Conservation (phyloP, 2,888 invertebrate genomes). For the Balanococcus diminutus region DNA sequence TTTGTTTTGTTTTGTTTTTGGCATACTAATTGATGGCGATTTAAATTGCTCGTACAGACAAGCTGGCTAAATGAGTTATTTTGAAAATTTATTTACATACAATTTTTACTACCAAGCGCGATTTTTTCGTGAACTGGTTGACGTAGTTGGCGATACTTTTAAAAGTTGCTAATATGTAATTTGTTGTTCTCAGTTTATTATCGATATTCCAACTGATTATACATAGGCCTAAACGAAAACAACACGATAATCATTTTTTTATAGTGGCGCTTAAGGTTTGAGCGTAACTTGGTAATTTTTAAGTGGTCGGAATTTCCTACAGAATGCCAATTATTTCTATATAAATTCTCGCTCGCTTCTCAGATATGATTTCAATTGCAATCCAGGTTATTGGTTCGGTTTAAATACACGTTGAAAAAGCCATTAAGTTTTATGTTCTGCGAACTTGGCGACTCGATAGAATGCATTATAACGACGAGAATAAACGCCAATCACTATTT, state of each 20-base stretch:
- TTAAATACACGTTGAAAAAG: neutral
- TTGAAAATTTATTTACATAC: neutral
- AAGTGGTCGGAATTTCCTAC: neutral
- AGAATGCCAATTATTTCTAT: neutral
- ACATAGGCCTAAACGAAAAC: neutral
- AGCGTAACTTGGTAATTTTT: neutral
- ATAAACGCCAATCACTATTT: slow-evolving; percentile 17
- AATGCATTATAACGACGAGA: neutral
- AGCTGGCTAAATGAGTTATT: neutral
- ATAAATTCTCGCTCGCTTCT: neutral
- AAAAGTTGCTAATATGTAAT: neutral
- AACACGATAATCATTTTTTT: neutral
- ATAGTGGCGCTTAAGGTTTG: neutral
- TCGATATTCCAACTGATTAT: neutral
- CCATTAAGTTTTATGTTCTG: slow-evolving; percentile 12
- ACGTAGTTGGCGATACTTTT: too few species aligned
- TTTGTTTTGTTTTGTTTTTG: neutral
- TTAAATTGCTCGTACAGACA: neutral
- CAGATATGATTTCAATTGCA: neutral
- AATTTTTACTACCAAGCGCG: neutral
- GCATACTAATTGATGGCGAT: slow-evolving; percentile 21
- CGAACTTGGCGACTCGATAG: neutral
- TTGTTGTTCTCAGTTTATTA: neutral
- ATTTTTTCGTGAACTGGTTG: neutral
- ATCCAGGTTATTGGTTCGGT: neutral